phyloP scores from a whole-genome alignment of 2,888 invertebrate genomes.

The Lacanobia wlatinum region DNA sequence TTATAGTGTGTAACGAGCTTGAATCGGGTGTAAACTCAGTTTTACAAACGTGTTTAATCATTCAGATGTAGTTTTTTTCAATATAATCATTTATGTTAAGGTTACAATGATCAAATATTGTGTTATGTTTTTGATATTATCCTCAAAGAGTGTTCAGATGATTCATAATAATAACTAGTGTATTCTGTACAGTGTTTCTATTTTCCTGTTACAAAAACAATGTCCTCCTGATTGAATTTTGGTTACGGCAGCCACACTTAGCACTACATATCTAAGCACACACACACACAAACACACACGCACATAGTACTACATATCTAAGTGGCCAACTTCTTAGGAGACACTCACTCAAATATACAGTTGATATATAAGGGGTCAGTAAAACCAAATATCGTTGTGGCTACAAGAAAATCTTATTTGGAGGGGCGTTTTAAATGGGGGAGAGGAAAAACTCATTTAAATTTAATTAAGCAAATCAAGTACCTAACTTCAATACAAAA shows the following conservation, averaged over 20 bases:
- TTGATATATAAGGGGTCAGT: too few species aligned
- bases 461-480: too few species aligned
- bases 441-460: too few species aligned
- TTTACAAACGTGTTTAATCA: background rate
- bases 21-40: background rate
- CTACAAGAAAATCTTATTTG: too few species aligned
- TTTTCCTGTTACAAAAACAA: background rate
- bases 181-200: background rate
- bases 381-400: too few species aligned
- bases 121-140: background rate
- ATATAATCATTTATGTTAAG: too few species aligned
- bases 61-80: background rate
- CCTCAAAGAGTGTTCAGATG: background rate
- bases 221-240: background rate
- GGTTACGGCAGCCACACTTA: background rate
- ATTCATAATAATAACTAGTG: background rate
- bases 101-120: background rate
- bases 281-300: too few species aligned
- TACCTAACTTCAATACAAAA: too few species aligned
- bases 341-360: too few species aligned
- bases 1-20: background rate
- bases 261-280: too few species aligned
- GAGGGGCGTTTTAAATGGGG: too few species aligned
- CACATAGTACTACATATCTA: too few species aligned
- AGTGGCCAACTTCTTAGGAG: background rate